Base-by-base conservation (phyloP, 2,113 vertebrate species). In the Phaethornis superciliosus region DNA sequence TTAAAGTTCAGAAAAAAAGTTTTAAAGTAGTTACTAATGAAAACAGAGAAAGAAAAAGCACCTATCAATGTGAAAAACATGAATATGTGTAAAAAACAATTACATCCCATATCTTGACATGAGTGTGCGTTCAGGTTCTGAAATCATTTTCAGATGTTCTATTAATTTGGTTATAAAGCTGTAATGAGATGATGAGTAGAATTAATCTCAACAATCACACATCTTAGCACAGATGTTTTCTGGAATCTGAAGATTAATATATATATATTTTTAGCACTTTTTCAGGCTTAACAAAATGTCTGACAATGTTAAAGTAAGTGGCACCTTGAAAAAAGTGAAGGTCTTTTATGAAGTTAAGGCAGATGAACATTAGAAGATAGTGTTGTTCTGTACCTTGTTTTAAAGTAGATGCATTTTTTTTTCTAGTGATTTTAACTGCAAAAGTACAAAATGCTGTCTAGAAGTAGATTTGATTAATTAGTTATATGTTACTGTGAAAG, bases 271-370 rank as follows among this genome's bases (percentile, higher is more conserved):
- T 56, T 64, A 28, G 6, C 5, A 20, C 4, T 37, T 87, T 93
- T 55, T 7, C 10, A 44, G 3, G 4, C 46, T 72, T 47, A 71
- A 54, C 4, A 76, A 70, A 64, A 26, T n/a, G 7, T 33, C 15
- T 69, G 26, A 24, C 3, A 79, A 47, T 20, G 52, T 56, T 44
- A 62, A 68, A 56, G 40, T 47, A 55, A 49, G 20, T 62, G 16
- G 2, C 21, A 59, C 0, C 0, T 2, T 68, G 13, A 62, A 81
- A 58, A 55, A 52, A 3, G 4, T 26, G 9, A 27, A 2, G 9
- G 2, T 6, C 8, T 49, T 37, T 69, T 72, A 84, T 32, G 8
- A 63, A 35, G 17, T 15, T n/a, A 58, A 6, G 14, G 21, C 11
- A 52, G 9, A 17, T 49, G 10, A 90, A 35, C 21, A 56, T 55